Conservation (phyloP, 2,797 vertebrate species). For the Austrolebias charrua region DNA sequence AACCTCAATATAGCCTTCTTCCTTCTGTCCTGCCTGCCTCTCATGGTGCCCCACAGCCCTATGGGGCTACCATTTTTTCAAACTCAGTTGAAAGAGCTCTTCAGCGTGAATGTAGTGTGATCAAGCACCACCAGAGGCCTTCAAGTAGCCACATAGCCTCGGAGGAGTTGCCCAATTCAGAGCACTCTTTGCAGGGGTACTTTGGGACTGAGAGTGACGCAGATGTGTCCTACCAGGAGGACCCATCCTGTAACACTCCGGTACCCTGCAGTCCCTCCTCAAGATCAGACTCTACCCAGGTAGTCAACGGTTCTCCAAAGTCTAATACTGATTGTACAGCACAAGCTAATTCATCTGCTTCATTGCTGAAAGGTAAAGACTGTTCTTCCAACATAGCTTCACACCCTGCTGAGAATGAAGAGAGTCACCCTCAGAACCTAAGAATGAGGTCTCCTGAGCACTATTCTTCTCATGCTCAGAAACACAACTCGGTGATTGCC, state of each 20-base stretch:
- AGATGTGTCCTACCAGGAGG: slow-evolving; percentile 89
- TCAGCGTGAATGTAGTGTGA: slow-evolving; percentile 99
- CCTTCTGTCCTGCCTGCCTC: slow-evolving; percentile 84
- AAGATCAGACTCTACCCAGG: slow-evolving; percentile 84
- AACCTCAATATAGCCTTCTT: slow-evolving; percentile 95
- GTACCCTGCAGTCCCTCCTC: slow-evolving; percentile 86
- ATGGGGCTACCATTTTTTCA: slow-evolving; percentile 89
- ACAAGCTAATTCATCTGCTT: slow-evolving; percentile 86
- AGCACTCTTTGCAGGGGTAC: slow-evolving; percentile 93
- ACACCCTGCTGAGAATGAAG: slow-evolving; percentile 79
- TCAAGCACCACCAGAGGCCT: slow-evolving; percentile 99
- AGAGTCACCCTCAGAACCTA: slow-evolving; percentile 78
- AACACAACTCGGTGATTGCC: slow-evolving; percentile 91
- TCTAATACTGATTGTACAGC: slow-evolving; percentile 83
- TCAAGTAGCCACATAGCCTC: slow-evolving; percentile 90
- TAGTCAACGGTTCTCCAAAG: slow-evolving; percentile 84
- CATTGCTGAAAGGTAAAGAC: slow-evolving; percentile 84
- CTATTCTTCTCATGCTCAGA: slow-evolving; percentile 88
- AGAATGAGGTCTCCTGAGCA: slow-evolving; percentile 80
- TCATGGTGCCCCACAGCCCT: slow-evolving; percentile 88
- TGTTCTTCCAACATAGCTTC: slow-evolving; percentile 84
- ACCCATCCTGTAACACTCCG: slow-evolving; percentile 85
- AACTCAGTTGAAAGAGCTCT: slow-evolving; percentile 96
- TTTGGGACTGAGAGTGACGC: slow-evolving; percentile 79
- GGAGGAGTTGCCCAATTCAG: slow-evolving; percentile 88